Evolutionary conservation across 2,113 vertebrate species (phyloP).

Genomic region (Calyptommatus sinebrachiatus): DNA sequence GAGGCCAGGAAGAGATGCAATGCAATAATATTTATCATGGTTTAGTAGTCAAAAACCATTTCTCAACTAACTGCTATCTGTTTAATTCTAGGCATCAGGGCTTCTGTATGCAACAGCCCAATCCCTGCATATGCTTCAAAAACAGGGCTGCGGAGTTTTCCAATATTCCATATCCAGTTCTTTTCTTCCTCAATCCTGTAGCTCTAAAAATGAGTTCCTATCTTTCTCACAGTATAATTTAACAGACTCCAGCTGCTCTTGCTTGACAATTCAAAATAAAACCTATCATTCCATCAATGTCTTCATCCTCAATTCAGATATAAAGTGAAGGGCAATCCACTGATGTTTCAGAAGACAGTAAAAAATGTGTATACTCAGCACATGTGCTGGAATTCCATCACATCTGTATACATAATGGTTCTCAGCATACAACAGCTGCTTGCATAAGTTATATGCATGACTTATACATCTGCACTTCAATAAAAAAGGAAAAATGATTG

Average conservation of each 20-base stretch:
- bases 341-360: neutral
- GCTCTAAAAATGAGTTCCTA: conserved; percentile 13
- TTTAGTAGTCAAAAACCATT: neutral
- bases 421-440: too few species aligned
- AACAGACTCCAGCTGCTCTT: conserved; percentile 21
- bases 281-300: neutral
- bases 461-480: too few species aligned
- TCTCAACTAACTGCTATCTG: neutral
- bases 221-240: conserved; percentile 24
- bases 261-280: neutral
- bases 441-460: too few species aligned
- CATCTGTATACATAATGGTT: neutral
- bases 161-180: neutral
- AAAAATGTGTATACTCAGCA: neutral
- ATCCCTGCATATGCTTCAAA: neutral
- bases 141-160: too few species aligned
- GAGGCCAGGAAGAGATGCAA: neutral
- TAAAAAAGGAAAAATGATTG: too few species aligned
- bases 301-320: conserved; percentile 2
- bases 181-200: neutral
- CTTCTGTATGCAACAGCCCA: neutral
- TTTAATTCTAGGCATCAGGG: neutral
- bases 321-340: neutral
- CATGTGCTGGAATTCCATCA: neutral
- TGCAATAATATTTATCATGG: neutral